Conservation (phyloP, 2,888 invertebrate species). For the Empis livida region DNA sequence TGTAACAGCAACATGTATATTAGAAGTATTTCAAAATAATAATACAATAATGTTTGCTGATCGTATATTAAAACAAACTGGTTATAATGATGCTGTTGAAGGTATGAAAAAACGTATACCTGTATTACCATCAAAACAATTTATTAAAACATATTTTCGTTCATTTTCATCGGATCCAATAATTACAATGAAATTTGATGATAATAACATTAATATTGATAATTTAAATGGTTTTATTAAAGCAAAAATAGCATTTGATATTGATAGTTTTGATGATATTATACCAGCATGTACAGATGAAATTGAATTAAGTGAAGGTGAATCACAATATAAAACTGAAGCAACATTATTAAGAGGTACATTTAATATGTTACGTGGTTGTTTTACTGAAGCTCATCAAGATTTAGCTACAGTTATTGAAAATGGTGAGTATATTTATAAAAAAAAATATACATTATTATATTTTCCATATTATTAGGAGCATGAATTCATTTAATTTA, state of each 20-base stretch:
- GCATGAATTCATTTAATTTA: too few relatives aligned
- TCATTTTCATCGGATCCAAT: conserved; percentile 83
- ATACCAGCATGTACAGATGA: conserved; percentile 70
- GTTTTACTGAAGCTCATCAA: conserved; percentile 54
- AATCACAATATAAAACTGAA: conserved; percentile 50
- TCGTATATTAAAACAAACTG: conserved; percentile 64
- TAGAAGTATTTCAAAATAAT: conserved; percentile 78
- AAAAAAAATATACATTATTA: too few relatives aligned
- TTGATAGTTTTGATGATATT: conserved; percentile 62
- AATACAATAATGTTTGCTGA: conserved; percentile 73
- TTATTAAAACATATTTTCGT: conserved; percentile 74
- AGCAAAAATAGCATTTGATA: conserved; percentile 56
- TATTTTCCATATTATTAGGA: too few relatives aligned
- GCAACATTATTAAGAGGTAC: conserved; percentile 73
- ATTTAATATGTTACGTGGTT: conserved; percentile 65
- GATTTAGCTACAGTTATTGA: conserved; percentile 61
- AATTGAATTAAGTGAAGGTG: conserved; percentile 46
- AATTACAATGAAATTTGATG: conserved; percentile 37
- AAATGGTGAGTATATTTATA: conserved; percentile 29
- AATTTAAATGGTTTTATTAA: conserved; percentile 48
- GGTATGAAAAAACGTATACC: conserved; percentile 54
- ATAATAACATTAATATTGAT: conserved; percentile 11
- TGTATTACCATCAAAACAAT: conserved; percentile 71
- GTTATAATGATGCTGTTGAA: conserved; percentile 56
- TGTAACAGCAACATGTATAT: conserved; percentile 81